Percentiles rank a stretch among this genome's conserved stretches.
These are phyloP conservation scores for Apogon hyalosoma DNA, from an alignment of 2,797 vertebrate species.

Conservation along the genomic window DNA sequence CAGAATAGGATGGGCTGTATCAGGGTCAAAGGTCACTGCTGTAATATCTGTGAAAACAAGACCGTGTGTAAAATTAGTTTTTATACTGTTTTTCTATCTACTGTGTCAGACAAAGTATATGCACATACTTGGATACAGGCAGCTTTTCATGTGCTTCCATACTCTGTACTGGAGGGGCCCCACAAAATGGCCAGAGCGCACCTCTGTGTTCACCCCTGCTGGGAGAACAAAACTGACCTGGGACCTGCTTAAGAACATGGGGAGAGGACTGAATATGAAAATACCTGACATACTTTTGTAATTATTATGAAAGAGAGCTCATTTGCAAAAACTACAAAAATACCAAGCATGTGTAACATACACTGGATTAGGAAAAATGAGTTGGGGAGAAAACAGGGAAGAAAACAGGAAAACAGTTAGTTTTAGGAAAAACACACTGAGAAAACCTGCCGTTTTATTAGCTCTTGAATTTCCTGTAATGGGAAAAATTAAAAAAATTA, in stretches of 20 bases:
- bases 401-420: not conserved
- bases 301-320: constrained; percentile 4
- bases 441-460: constrained; percentile 81
- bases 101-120: not conserved
- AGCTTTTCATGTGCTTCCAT: constrained; percentile 86
- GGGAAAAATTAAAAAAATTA: constrained; percentile 37
- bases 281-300: constrained; percentile 9
- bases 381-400: not conserved
- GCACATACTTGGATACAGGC: constrained; percentile 83
- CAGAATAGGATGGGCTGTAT: constrained; percentile 82
- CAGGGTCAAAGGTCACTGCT: constrained; percentile 79
- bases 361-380: constrained; percentile 22
- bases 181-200: constrained; percentile 79
- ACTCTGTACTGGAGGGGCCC: constrained; percentile 86
- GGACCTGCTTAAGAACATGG: constrained; percentile 66
- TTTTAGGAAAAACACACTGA: constrained; percentile 6
- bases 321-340: constrained; percentile 7
- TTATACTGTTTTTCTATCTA: not conserved
- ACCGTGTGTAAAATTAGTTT: constrained; percentile 1
- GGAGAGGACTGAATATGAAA: constrained; percentile 20
- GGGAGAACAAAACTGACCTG: constrained; percentile 79
- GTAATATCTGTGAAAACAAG: constrained; percentile 76
- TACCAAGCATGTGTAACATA: constrained; percentile 4
- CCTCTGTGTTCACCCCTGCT: constrained; percentile 73
- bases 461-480: constrained; percentile 85